Conservation (phyloP, 2,888 invertebrate species). For the Hyles lineata region DNA sequence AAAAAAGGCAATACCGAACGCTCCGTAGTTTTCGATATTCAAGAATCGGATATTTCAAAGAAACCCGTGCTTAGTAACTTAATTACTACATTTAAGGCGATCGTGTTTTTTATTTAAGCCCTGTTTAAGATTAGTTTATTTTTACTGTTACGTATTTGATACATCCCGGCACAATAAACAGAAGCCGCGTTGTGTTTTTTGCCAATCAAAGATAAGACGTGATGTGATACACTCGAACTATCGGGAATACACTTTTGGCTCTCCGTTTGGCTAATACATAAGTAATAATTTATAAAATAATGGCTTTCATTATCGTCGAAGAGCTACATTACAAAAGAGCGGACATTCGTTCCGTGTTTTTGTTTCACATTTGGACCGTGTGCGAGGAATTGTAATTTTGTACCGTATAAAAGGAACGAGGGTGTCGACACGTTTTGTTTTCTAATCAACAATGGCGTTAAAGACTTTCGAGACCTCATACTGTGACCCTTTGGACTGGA, state of each 20-base stretch:
- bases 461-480: slow-evolving; percentile 75
- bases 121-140: slow-evolving; percentile 10
- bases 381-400: slow-evolving; percentile 70
- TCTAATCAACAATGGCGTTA: slow-evolving; percentile 73
- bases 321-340: slow-evolving; percentile 61
- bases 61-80: slow-evolving; percentile 9
- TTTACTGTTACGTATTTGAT: neutral
- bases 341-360: slow-evolving; percentile 72
- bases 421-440: slow-evolving; percentile 83
- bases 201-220: slow-evolving; percentile 27
- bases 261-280: slow-evolving; percentile 17
- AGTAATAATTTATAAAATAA: slow-evolving; percentile 70
- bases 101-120: neutral
- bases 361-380: slow-evolving; percentile 67
- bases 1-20: slow-evolving; percentile 73
- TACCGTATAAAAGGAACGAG: slow-evolving; percentile 74
- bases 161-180: neutral
- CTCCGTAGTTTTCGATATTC: slow-evolving; percentile 59
- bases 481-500: slow-evolving; percentile 73
- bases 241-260: slow-evolving; percentile 11
- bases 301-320: slow-evolving; percentile 72
- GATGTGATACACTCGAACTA: slow-evolving; percentile 10
- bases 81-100: neutral
- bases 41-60: slow-evolving; percentile 19
- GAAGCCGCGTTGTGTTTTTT: slow-evolving; percentile 22